These are phyloP conservation scores for Eptatretus burgeri DNA, from an alignment of 2,113 vertebrate genomes.

Conservation along the genomic window DNA sequence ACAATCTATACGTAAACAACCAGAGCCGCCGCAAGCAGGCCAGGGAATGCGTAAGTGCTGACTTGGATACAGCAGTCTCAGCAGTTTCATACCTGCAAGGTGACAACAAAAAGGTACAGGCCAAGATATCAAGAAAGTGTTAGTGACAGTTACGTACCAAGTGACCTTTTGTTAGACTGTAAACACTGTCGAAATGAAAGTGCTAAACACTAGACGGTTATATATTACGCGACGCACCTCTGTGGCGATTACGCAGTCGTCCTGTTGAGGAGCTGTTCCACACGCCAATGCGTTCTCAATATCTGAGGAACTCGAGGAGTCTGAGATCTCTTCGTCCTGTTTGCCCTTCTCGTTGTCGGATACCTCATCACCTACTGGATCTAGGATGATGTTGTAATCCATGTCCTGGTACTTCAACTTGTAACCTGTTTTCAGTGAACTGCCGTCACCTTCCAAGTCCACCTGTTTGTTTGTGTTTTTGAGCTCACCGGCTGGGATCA, in stretches of 20 bases:
- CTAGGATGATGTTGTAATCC: slow-evolving; percentile 6
- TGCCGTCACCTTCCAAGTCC: neutral
- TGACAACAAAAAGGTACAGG: no score
- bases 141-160: neutral
- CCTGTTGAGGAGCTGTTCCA: neutral
- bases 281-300: neutral
- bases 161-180: neutral
- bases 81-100: slow-evolving; percentile 3
- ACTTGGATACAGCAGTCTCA: neutral
- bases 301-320: neutral
- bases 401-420: slow-evolving; percentile 2
- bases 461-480: slow-evolving; percentile 3
- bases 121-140: neutral
- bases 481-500: neutral
- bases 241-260: slow-evolving; percentile 3
- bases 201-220: neutral
- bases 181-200: neutral
- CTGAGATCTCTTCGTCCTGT: slow-evolving; percentile 2
- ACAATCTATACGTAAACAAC: neutral
- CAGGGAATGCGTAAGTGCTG: neutral
- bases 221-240: neutral
- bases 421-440: neutral
- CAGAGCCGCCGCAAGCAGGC: neutral
- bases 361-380: neutral
- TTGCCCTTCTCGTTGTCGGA: neutral